Evolutionary conservation across 2,113 vertebrate genomes (phyloP).

Genomic region (Calyptommatus sinebrachiatus): DNA sequence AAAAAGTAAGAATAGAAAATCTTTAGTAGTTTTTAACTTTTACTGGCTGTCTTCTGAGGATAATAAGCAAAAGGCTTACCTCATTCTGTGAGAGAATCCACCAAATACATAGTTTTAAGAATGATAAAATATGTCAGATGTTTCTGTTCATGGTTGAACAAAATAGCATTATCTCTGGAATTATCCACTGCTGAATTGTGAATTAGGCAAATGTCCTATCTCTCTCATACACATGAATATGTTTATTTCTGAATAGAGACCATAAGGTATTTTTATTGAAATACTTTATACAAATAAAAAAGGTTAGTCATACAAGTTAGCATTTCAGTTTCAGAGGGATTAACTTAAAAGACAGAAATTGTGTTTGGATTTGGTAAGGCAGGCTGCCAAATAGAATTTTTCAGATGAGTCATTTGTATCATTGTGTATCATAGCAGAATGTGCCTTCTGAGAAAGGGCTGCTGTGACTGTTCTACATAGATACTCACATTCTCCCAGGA

Average conservation of each 20-base stretch:
- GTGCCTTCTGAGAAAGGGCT: conserved; percentile 1
- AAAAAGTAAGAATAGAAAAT: background rate
- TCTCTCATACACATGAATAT: background rate
- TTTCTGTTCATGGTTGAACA: conserved; percentile 3
- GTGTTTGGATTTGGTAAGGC: background rate
- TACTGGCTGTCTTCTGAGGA: background rate
- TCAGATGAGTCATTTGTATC: conserved; percentile 23
- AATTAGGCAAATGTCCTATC: background rate
- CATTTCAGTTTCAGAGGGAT: conserved; percentile 18
- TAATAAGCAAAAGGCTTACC: conserved; percentile 9
- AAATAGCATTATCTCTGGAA: background rate
- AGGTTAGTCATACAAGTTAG: background rate
- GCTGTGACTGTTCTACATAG: too few species aligned
- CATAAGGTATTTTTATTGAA: background rate
- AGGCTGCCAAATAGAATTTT: background rate
- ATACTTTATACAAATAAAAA: conserved; percentile 19
- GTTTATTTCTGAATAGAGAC: background rate
- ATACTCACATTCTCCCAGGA: too few species aligned
- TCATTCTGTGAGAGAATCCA: background rate
- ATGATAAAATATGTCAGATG: background rate
- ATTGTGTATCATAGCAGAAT: conserved; percentile 7
- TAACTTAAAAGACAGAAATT: conserved; percentile 8
- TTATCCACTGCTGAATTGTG: background rate
- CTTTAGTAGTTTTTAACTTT: conserved; percentile 1
- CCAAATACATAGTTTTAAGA: background rate